Evolutionary conservation across 2,888 invertebrate species (phyloP).

Genomic region (Eustalomyia histrio): DNA sequence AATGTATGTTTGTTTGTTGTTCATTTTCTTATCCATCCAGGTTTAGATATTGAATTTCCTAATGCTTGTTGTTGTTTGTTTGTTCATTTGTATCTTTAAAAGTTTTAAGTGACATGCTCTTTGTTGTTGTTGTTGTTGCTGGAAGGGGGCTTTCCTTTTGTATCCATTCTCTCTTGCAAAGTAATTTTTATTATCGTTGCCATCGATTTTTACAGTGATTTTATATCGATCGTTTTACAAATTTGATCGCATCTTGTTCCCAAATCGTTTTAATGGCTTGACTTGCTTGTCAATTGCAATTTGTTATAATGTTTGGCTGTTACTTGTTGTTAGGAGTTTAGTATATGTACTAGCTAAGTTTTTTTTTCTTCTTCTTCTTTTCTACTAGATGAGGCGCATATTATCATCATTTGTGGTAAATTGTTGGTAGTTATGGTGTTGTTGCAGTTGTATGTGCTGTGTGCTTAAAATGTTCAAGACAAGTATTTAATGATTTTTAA

Average conservation of each 20-base stretch:
- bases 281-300: constrained; percentile 77
- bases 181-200: constrained; percentile 72
- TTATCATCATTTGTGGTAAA: constrained; percentile 47
- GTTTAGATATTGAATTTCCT: constrained; percentile 75
- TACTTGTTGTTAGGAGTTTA: constrained; percentile 21
- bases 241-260: constrained; percentile 76
- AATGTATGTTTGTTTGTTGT: neutral
- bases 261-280: constrained; percentile 70
- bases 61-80: constrained; percentile 73
- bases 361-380: constrained; percentile 59
- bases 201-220: constrained; percentile 74
- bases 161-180: constrained; percentile 8
- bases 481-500: constrained; percentile 63
- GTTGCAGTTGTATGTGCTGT: constrained; percentile 25
- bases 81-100: constrained; percentile 48
- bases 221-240: constrained; percentile 73
- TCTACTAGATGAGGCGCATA: constrained; percentile 30
- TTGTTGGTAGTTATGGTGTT: neutral
- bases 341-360: neutral
- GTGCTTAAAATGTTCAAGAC: constrained; percentile 58
- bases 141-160: constrained; percentile 34
- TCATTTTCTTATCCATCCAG: constrained; percentile 53
- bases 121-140: constrained; percentile 53
- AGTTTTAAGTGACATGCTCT: constrained; percentile 60
- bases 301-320: constrained; percentile 71